Base-by-base conservation (phyloP, 1,140 invertebrate genomes). In the Chrysomallon squamiferum region DNA sequence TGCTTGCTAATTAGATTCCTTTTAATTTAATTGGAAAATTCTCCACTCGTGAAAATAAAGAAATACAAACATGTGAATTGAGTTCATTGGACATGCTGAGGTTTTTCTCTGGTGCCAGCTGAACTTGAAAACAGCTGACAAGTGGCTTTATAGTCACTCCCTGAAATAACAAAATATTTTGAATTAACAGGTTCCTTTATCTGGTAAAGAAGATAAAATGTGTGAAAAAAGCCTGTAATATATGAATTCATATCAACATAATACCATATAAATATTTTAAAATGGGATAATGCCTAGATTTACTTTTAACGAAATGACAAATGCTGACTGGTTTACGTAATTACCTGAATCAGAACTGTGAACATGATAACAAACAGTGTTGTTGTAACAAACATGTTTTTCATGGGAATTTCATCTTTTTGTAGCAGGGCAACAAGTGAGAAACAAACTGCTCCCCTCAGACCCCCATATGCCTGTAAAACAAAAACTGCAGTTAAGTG, bases 331-430 rank as follows among this genome's bases (percentile, higher is more conserved):
- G n/a, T n/a, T n/a, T n/a, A n/a, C n/a, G n/a, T n/a, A n/a, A n/a
- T n/a, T n/a, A 90, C 89, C 86, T 90, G 92, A 74, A 97, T 89
- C 86, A 99, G 98, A 4, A 98, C 96, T 5, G 97, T 99, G 87
- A 98, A 98, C 82, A 98, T 95, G 76, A 99, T 94, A 59, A 99
- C 93, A 58, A 95, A 92, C 80, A 99, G 97, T 0, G 96, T 98
- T 0, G 96, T 96, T 30, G 96, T 98, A 30, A 98, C 92, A 86
- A 98, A 96, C 91, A 97, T 95, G 2, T 84, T 72, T 65, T 88
- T 87, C 32, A 59, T 68, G 3, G 68, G 71, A 35, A 76, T 64
- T 5, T 77, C 70, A 20, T 79, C 72, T 15, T 90, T 82, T 3
- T 86, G 74, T 73, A 99, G 93, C 76, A 98, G 89, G 52, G 97